Evolutionary conservation across 2,888 invertebrate genomes (phyloP).

Genomic region (Calameuta filiformis): DNA sequence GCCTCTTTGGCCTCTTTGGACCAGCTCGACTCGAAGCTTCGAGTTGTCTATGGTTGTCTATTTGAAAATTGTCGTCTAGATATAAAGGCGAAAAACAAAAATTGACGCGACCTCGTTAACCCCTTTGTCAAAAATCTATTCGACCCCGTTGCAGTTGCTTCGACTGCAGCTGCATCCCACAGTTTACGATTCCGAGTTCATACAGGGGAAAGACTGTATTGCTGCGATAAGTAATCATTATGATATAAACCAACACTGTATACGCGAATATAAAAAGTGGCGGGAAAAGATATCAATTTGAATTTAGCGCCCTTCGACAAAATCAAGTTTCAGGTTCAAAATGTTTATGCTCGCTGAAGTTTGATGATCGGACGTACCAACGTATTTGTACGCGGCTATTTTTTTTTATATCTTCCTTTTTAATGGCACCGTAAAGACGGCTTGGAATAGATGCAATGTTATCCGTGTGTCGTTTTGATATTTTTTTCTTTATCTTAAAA

Average conservation of each 20-base stretch:
- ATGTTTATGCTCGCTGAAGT: background rate
- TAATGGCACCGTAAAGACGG: background rate
- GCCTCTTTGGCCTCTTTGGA: background rate
- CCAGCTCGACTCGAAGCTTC: background rate
- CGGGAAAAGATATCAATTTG: background rate
- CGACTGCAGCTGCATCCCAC: background rate
- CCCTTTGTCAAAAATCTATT: slow-evolving; percentile 25
- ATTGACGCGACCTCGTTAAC: slow-evolving; percentile 35
- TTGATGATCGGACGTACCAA: background rate
- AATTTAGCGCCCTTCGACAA: background rate
- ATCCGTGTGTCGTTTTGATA: background rate
- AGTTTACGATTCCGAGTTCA: background rate
- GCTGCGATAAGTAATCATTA: background rate
- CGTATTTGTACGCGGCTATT: background rate
- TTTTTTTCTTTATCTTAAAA: background rate
- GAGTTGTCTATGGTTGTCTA: background rate
- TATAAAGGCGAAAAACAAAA: background rate
- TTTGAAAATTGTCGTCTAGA: background rate
- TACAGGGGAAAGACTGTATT: background rate
- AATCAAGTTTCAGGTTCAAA: background rate
- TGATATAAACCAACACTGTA: background rate
- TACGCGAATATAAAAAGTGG: background rate
- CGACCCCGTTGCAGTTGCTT: background rate
- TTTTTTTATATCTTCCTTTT: background rate
- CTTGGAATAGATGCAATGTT: background rate